Base-by-base conservation (phyloP, 2,888 invertebrate genomes). In the Epinotia demarniana region DNA sequence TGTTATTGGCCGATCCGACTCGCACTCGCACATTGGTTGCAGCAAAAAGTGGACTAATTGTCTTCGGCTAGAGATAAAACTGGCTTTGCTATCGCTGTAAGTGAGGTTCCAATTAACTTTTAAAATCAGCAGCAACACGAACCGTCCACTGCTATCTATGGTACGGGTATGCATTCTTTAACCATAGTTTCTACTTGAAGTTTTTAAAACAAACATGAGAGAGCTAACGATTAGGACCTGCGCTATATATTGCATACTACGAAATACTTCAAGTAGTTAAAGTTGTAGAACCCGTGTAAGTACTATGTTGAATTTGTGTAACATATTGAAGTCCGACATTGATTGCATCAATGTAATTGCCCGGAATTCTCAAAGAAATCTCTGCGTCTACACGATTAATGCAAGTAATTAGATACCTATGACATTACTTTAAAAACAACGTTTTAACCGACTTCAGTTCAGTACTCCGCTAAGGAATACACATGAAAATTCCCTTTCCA, bases 11-110 rank as follows among this genome's bases (percentile, higher is more conserved):
- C 61, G 72, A 61, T 72, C 33, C 43, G 18, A 62, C 55, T 53
- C 71, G 67, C 66, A 67, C 61, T 72, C 43, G 19, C 43, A 46
- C 67, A 18, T 61, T 39, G 18, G 67, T 72, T 61, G 70, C 46
- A 43, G 19, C 58, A 74, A 74, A 74, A 74, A 75, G 27, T 67
- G 53, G 46, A 71, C 71, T 75, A 75, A 75, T 75, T 75, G 71
- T 71, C 60, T 70, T 64, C 49, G 66, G n/a, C 55, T 75, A 57
- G 61, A 75, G 71, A 63, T 74, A 75, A 75, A 62, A 67, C 46
- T 72, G 61, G 61, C 72, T 62, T 49, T 63, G 23, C 63, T 61
- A 60, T 64, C 53, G 23, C 13, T 60, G 63, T 67, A 75, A 75
- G 67, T 70, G 60, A 70, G 16, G 67, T 67, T 66, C 75, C 72